Conservation (phyloP, 2,888 invertebrate genomes). For the Malacosoma neustria region DNA sequence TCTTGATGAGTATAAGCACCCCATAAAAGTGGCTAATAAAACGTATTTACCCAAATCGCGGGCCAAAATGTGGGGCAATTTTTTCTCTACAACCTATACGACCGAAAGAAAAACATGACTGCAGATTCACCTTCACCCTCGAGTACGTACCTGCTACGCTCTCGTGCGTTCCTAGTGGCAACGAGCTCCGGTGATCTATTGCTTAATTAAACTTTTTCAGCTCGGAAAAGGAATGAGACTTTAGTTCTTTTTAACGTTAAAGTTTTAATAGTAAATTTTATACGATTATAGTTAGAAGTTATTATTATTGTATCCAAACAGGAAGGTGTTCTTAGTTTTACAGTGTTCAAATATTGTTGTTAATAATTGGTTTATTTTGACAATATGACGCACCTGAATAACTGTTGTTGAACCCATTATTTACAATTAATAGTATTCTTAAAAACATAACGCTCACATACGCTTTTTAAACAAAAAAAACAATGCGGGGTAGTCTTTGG, state of each 20-base stretch:
- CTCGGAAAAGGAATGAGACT: constrained; percentile 3
- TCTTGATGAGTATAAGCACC: background rate
- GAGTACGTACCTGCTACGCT: background rate
- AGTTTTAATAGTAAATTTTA: background rate
- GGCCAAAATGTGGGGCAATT: background rate
- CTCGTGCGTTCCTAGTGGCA: constrained; percentile 20
- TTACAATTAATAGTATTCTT: too few relatives aligned
- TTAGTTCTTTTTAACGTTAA: background rate
- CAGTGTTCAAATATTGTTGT: too few relatives aligned
- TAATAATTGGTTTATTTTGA: too few relatives aligned
- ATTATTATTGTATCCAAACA: too few relatives aligned
- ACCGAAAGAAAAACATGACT: constrained; percentile 32
- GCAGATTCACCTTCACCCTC: constrained; percentile 17
- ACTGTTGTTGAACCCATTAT: too few relatives aligned
- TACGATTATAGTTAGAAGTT: background rate
- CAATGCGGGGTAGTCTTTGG: too few relatives aligned
- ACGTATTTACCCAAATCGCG: background rate
- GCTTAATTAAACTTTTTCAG: constrained; percentile 34
- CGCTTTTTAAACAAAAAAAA: too few relatives aligned
- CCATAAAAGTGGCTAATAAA: background rate
- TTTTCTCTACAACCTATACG: constrained; percentile 9
- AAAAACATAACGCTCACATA: too few relatives aligned
- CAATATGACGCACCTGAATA: too few relatives aligned
- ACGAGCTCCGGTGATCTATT: constrained; percentile 34
- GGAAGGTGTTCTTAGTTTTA: too few relatives aligned